Conservation (phyloP, 35 echinoderm and acorn worm genomes). For the Patiria miniata region DNA sequence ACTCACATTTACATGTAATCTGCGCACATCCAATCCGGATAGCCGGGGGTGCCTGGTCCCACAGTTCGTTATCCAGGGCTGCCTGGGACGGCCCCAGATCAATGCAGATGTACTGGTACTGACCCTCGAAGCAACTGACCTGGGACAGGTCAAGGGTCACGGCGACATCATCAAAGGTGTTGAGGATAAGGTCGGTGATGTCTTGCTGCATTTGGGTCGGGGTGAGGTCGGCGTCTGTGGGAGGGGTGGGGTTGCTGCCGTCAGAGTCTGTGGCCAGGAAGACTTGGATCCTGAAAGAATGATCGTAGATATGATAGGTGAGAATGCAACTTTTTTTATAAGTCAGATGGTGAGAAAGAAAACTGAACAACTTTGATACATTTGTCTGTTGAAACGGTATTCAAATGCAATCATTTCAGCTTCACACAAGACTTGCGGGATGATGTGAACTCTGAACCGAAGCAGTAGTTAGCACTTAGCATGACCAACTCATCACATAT, state of each 20-base stretch:
- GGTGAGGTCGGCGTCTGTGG: background rate
- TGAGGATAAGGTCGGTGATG: constrained; percentile 6
- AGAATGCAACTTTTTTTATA: too few species aligned
- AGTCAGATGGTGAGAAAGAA: too few species aligned
- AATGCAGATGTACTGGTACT: constrained; percentile 25
- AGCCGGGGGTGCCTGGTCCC: constrained; percentile 20
- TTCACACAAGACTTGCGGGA: too few species aligned
- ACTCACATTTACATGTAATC: constrained; percentile 34
- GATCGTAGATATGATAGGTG: too few species aligned
- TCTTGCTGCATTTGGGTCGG: constrained; percentile 6
- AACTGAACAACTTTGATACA: too few species aligned
- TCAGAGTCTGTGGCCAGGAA: constrained; percentile 33
- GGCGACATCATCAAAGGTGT: constrained; percentile 9
- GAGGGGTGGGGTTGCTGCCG: constrained; percentile 8
- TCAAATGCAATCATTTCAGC: too few species aligned
- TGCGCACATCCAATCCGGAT: background rate
- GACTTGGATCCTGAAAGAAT: constrained; percentile 21
- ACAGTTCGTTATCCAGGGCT: background rate
- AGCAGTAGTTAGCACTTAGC: too few species aligned
- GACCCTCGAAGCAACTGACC: constrained; percentile 33
- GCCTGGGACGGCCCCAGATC: constrained; percentile 12
- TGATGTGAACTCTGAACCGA: too few species aligned
- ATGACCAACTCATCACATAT: too few species aligned
- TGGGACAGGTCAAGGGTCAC: constrained; percentile 14
- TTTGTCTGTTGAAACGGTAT: too few species aligned